Evolutionary conservation across 2,888 invertebrate species (phyloP).

Genomic region (Caenorhabditis panamensis): DNA sequence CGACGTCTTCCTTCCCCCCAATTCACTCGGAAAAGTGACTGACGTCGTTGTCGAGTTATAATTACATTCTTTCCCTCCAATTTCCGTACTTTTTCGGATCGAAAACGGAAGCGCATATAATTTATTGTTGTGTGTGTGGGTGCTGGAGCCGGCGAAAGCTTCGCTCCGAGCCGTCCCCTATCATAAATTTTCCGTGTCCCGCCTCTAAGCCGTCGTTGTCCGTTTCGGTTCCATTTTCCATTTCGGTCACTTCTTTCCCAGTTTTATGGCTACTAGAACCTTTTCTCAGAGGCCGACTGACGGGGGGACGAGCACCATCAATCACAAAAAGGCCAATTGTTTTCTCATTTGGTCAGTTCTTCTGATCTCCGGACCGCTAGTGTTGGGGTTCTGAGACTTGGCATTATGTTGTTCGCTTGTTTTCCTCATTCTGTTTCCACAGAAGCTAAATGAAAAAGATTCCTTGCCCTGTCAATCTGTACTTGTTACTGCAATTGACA

Average conservation of each 20-base stretch:
- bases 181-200: slow-evolving; percentile 48
- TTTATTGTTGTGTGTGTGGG: slow-evolving; percentile 10
- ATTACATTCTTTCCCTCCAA: slow-evolving; percentile 38
- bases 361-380: background rate
- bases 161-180: slow-evolving; percentile 18
- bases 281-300: background rate
- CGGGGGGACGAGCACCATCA: background rate
- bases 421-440: background rate
- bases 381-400: too few relatives aligned
- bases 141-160: slow-evolving; percentile 5
- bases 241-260: slow-evolving; percentile 47
- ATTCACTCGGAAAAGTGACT: slow-evolving; percentile 19
- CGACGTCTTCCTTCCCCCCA: slow-evolving; percentile 2
- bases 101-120: slow-evolving; percentile 25
- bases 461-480: too few relatives aligned
- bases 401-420: too few relatives aligned
- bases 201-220: slow-evolving; percentile 15
- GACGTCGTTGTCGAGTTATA: slow-evolving; percentile 18
- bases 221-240: slow-evolving; percentile 45
- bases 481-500: too few relatives aligned
- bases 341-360: slow-evolving; percentile 6
- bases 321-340: slow-evolving; percentile 9
- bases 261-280: slow-evolving; percentile 30
- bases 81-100: slow-evolving; percentile 18
- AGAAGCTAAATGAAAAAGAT: too few relatives aligned